phyloP scores from a whole-genome alignment of 2,797 vertebrate species.

The Poliocrania exsul region DNA sequence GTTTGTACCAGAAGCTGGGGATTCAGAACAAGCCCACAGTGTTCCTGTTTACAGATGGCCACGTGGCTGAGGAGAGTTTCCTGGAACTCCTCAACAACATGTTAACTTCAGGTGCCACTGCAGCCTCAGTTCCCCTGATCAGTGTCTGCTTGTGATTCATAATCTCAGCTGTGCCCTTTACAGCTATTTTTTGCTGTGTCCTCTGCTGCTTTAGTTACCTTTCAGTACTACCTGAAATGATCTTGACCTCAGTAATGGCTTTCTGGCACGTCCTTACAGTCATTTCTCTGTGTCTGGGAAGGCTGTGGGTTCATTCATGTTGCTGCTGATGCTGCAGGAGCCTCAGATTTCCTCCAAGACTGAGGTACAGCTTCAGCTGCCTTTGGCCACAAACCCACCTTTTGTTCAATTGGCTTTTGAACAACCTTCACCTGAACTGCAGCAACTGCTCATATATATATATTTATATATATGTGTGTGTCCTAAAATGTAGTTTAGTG shows the following conservation, averaged over 20 bases:
- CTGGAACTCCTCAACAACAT: conserved; percentile 98
- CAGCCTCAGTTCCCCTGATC: neutral
- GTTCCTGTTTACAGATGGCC: conserved; percentile 93
- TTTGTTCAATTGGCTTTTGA: neutral
- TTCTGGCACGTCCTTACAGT: neutral
- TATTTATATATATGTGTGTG: neutral
- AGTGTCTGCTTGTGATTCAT: neutral
- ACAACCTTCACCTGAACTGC: neutral
- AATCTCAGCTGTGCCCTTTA: neutral
- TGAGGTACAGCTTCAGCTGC: neutral
- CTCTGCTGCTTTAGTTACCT: neutral
- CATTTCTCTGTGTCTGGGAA: neutral
- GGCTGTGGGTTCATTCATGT: neutral
- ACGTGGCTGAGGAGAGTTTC: conserved; percentile 94
- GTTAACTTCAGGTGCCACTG: conserved; percentile 90
- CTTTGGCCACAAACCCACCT: neutral
- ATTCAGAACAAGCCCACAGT: conserved; percentile 88
- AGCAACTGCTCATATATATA: neutral
- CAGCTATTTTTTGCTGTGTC: neutral
- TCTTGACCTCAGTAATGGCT: neutral
- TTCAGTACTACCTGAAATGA: neutral
- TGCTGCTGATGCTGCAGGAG: neutral
- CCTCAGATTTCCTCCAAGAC: neutral
- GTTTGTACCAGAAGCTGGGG: conserved; percentile 88
- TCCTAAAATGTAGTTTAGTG: neutral